phyloP scores from a whole-genome alignment of 2,888 invertebrate species.

The Agrochola circellaris region DNA sequence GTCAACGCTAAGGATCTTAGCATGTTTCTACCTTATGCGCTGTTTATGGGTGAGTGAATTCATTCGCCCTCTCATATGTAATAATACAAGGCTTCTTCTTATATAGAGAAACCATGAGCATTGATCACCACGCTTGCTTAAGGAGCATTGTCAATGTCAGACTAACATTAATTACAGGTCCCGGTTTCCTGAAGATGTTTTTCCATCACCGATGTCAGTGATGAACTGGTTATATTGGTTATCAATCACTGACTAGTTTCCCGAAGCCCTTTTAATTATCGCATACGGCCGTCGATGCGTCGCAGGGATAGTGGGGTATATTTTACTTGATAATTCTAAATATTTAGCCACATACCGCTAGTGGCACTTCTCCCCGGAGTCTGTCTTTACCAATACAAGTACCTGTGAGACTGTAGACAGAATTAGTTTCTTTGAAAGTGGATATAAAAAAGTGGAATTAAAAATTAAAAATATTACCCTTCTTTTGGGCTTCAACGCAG shows the following conservation, averaged over 20 bases:
- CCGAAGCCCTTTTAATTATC: not conserved
- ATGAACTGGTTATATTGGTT: not conserved
- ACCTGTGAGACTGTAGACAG: not conserved
- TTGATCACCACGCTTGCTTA: not conserved
- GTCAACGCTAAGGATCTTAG: conserved; percentile 81
- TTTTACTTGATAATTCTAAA: not conserved
- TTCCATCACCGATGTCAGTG: not conserved
- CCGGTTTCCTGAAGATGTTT: not conserved
- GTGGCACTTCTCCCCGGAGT: not conserved
- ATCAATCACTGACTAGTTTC: not conserved
- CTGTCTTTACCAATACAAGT: not conserved
- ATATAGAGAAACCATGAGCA: not conserved
- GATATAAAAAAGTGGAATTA: too few species aligned
- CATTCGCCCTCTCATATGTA: not conserved
- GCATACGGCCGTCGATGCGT: not conserved
- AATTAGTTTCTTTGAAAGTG: not conserved
- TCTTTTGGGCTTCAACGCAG: not conserved
- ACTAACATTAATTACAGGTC: not conserved
- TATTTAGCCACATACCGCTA: too few species aligned
- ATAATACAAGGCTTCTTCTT: not conserved
- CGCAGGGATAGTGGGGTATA: not conserved
- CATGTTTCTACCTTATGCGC: conserved; percentile 91
- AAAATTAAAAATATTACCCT: not conserved
- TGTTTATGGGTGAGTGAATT: conserved; percentile 90
- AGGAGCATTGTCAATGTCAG: not conserved